Conservation (phyloP, 2,113 vertebrate genomes). For the Mixornis gularis region DNA sequence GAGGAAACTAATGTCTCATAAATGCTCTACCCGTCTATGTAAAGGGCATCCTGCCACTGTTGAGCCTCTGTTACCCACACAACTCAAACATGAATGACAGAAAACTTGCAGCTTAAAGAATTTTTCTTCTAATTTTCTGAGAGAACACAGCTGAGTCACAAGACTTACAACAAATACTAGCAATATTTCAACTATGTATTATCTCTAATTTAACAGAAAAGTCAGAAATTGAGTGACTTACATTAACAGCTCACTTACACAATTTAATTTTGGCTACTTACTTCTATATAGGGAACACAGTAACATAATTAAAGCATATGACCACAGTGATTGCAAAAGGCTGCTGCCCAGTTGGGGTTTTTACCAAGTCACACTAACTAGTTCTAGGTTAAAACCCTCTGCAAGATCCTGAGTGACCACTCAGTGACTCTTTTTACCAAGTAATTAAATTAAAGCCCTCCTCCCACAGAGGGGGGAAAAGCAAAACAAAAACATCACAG, state of each 20-base stretch:
- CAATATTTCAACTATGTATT: conserved; percentile 16
- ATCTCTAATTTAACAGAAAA: conserved; percentile 28
- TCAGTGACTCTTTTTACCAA: neutral
- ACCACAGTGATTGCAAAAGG: conserved; percentile 5
- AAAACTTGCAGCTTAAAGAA: neutral
- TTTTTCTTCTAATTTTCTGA: conserved; percentile 2
- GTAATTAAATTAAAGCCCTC: conserved; percentile 29
- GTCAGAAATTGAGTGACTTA: conserved; percentile 34
- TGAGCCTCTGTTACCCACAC: neutral
- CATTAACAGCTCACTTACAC: conserved; percentile 18
- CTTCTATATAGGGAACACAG: conserved; percentile 14
- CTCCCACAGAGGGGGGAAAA: neutral
- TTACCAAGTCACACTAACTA: neutral
- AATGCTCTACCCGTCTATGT: neutral
- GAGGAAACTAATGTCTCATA: accelerated
- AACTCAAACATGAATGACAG: neutral
- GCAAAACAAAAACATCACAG: neutral
- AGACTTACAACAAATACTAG: neutral
- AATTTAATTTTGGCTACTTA: conserved; percentile 40
- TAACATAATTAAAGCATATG: conserved; percentile 36
- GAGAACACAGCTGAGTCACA: neutral
- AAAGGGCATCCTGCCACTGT: neutral
- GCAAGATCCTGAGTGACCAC: neutral
- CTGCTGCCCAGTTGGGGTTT: neutral
- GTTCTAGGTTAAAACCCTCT: conserved; percentile 10